phyloP scores from a whole-genome alignment of 2,797 vertebrate species.

The Iguana delicatissima region DNA sequence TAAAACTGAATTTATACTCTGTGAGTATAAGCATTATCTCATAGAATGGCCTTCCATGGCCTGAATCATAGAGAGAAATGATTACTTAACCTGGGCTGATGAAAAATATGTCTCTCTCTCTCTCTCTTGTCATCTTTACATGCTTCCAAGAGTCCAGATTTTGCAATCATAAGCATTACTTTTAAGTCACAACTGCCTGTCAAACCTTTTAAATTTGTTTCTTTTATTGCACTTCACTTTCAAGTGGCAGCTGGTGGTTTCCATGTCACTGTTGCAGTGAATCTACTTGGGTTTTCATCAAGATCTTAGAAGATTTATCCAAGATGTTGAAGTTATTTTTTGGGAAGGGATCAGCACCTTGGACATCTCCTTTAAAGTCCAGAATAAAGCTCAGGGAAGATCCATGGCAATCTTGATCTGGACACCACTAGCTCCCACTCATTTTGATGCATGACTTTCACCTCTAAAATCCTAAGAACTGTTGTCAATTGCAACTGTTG shows the following conservation, averaged over 20 bases:
- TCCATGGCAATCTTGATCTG: too few species aligned
- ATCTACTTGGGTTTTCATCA: too few species aligned
- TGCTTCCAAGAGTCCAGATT: background rate
- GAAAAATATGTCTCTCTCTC: background rate
- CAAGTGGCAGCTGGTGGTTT: too few species aligned
- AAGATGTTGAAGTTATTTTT: too few species aligned
- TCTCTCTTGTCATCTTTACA: background rate
- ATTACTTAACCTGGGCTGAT: background rate
- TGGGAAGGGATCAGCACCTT: too few species aligned
- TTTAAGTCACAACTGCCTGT: conserved; percentile 13
- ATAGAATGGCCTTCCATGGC: background rate
- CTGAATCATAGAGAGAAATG: background rate
- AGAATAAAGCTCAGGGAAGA: too few species aligned
- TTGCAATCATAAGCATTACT: background rate
- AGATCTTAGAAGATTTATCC: too few species aligned
- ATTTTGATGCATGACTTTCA: conserved; percentile 63
- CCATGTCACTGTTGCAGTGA: too few species aligned
- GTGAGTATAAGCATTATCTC: background rate
- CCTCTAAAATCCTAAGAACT: conserved; percentile 64
- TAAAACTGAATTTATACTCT: background rate
- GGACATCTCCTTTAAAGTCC: too few species aligned
- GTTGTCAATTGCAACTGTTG: conserved; percentile 42
- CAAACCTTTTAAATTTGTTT: conserved; percentile 54
- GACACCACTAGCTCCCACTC: conserved; percentile 22
- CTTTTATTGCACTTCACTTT: conserved; percentile 4